Evolutionary conservation across 2,888 invertebrate species (phyloP), one percentile per base, ranked within the genome.

Genomic region (Lasioglossum figueresi): DNA sequence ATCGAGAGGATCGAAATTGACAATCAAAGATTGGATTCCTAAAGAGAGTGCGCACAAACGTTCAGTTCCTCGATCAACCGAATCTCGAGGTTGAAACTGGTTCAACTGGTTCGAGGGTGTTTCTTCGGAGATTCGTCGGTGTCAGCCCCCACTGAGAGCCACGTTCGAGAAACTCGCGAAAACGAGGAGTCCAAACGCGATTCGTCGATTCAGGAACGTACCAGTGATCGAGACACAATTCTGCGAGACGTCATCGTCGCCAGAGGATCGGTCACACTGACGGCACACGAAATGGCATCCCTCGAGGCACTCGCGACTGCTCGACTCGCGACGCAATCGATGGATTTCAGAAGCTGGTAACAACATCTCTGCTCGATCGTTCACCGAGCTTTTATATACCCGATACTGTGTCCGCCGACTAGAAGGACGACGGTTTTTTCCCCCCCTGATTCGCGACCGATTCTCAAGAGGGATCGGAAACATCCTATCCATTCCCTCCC

Each of bases 361-460:
- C 80, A 75, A 75, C 80, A 75, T 83, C 85, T 83, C 83, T 63
- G 79, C 75, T 73, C 81, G 59, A 82, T 72, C 78, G 73, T 59
- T 80, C 63, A 27, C 66, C 72, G 52, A 81, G 79, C 84, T 85
- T 85, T 85, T 88, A 88, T 88, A 88, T 88, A 88, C 80, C 83
- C 83, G 76, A 45, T 71, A 76, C 87, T 66, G 48, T 74, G 59
- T 72, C 68, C 40, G 34, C 23, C 56, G 72, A 19, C 37, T 31
- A 27, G 48, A 76, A 84, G 79, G 76, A 84, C 79, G 78, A 76
- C 52, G 71, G 63, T 82, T 85, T 85, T 86, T 86, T 83, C 82
- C 88, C 85, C 86, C 76, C 77, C 82, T 80, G 82, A 63, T 68
- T 23, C 43, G 48, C 63, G 48, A 52, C 37, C 43, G 77, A 78